Evolutionary conservation across 2,888 invertebrate genomes (phyloP), one percentile per base, ranked within the genome.

Genomic region (Polyommatus iphigenia): DNA sequence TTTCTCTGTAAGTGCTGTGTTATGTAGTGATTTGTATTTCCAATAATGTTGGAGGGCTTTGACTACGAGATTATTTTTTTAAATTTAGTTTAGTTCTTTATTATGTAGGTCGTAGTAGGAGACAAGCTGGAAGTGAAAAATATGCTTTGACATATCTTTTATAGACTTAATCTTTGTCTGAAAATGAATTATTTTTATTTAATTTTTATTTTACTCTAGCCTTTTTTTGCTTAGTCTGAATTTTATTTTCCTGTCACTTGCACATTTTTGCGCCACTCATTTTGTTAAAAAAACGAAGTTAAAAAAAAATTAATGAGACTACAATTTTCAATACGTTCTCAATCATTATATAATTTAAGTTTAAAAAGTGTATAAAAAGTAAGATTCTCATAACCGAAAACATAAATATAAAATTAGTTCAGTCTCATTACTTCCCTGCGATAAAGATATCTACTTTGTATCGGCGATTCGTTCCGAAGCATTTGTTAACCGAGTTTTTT

Each of bases 371-470:
- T 67, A 20, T 62, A 72, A 72, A 73, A 73, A 46, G 46, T 72
- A 20, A 41, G 41, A 8, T 24, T 73, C 73, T 73, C 41, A 73
- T 41, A n/a, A 46, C 20, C 13, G 2, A 73, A 73, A 41, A 46
- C 41, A 73, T 41, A 41, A 73, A 20, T 73, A 73, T 73, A 73
- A 73, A 73, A 73, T 73, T 73, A 46, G 73, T 73, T 73, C 73
- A 2, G 46, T 73, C 73, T 41, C 41, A 73, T 73, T 73, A 41
- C 20, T 46, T 46, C 20, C 18, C 41, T 72, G 7, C 50, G 54
- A 75, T 50, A 15, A 29, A 54, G 75, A 50, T 54, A 50, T 54
- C 54, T 24, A 75, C 75, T 54, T 73, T 73, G 73, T 73, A 50
- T 8, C 29, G 24, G 24, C 18, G n/a, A 75, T 75, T 75, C 75